phyloP scores from a whole-genome alignment of 2,797 vertebrate species.

The Sebastes hubbsi region DNA sequence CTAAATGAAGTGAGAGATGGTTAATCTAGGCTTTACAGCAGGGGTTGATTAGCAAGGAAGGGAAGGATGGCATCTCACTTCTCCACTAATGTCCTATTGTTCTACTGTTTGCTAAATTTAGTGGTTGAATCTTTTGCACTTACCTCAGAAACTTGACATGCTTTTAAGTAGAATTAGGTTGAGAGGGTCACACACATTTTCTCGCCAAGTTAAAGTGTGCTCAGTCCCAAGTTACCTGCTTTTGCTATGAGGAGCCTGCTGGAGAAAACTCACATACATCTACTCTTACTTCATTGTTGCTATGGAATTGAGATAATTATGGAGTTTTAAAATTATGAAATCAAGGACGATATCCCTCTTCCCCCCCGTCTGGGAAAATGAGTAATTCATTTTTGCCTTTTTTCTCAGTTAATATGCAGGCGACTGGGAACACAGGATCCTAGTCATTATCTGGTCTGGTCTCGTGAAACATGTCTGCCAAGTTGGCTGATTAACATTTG shows the following conservation, averaged over 20 bases:
- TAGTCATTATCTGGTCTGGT: conserved; percentile 65
- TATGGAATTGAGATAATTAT: conserved; percentile 65
- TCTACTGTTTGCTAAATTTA: conserved; percentile 37
- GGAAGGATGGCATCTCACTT: conserved; percentile 24
- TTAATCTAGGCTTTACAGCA: conserved; percentile 60
- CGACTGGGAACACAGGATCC: conserved; percentile 52
- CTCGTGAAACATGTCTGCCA: conserved; percentile 60
- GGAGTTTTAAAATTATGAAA: conserved; percentile 67
- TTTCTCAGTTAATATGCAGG: conserved; percentile 50
- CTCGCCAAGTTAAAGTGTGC: not conserved
- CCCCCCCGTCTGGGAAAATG: conserved; percentile 50
- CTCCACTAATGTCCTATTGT: conserved; percentile 29
- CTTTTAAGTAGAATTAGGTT: not conserved
- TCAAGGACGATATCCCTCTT: conserved; percentile 53
- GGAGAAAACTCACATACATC: conserved; percentile 10
- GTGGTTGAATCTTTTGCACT: conserved; percentile 2
- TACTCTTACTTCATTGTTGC: conserved; percentile 37
- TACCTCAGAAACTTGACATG: not conserved
- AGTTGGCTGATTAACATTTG: conserved; percentile 67
- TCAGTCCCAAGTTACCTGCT: not conserved
- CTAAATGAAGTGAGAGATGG: conserved; percentile 67
- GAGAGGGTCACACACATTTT: not conserved
- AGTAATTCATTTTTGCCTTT: conserved; percentile 69
- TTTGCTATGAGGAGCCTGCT: not conserved
- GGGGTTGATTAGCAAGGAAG: conserved; percentile 31